phyloP scores from a whole-genome alignment of 2,113 vertebrate genomes.

The Archilochus colubris region DNA sequence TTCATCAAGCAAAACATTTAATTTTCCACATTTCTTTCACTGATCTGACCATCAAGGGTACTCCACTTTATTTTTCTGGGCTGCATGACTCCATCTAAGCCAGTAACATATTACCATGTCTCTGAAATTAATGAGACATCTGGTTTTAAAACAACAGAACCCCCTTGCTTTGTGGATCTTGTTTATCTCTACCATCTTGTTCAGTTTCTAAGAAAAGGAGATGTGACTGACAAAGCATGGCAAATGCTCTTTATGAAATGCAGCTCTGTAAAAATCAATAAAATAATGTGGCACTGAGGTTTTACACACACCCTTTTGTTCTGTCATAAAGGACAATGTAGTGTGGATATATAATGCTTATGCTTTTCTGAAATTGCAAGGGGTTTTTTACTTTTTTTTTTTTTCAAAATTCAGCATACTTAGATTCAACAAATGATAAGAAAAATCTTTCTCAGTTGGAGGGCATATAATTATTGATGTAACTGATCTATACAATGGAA shows the following conservation, averaged over 20 bases:
- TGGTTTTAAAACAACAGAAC: background rate
- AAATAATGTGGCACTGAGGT: background rate
- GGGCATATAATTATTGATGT: background rate
- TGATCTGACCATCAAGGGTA: background rate
- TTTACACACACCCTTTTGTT: background rate
- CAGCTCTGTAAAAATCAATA: background rate
- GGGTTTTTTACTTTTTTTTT: background rate
- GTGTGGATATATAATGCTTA: background rate
- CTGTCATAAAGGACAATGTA: background rate
- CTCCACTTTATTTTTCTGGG: background rate
- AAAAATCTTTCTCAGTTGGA: slow-evolving; percentile 16
- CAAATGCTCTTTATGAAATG: background rate
- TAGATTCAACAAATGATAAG: background rate
- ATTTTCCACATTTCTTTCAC: background rate
- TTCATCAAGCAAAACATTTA: background rate
- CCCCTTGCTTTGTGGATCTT: background rate
- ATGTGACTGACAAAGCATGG: background rate
- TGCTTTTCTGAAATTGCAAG: background rate
- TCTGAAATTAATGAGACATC: background rate
- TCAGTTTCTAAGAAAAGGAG: background rate
- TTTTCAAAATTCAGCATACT: background rate
- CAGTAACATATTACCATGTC: background rate
- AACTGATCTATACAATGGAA: background rate
- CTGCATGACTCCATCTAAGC: background rate
- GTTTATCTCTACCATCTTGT: background rate